Evolutionary conservation across 2,113 vertebrate species (phyloP).

Genomic region (Mesocricetus auratus): DNA sequence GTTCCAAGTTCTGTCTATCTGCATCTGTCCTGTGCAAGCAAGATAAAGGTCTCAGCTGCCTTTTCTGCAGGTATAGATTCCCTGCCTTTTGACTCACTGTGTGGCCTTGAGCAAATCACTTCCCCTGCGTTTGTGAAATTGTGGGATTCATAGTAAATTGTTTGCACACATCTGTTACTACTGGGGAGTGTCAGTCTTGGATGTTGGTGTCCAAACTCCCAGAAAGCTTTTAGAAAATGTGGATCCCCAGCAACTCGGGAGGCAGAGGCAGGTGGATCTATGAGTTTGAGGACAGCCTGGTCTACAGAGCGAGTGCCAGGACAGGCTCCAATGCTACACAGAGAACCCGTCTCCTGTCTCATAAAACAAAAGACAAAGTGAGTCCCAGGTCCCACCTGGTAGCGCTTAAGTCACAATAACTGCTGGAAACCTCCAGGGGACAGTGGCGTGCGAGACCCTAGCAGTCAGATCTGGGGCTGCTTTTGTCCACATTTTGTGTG

Average conservation of each 20-base stretch:
- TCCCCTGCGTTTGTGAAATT: conserved; percentile 60
- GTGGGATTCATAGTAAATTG: conserved; percentile 42
- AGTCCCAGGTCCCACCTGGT: neutral
- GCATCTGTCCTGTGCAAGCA: neutral
- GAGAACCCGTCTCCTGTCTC: too few relatives aligned
- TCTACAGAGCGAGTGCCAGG: too few relatives aligned
- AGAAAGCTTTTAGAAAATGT: conserved; percentile 17
- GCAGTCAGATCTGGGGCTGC: neutral
- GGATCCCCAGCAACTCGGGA: neutral
- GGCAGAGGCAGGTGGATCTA: too few relatives aligned
- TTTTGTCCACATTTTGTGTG: conserved; percentile 38
- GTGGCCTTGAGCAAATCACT: conserved; percentile 62
- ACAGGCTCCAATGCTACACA: too few relatives aligned
- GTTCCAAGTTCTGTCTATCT: neutral
- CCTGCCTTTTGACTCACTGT: conserved; percentile 47
- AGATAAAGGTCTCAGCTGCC: neutral
- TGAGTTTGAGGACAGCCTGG: too few relatives aligned
- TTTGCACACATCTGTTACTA: conserved; percentile 30
- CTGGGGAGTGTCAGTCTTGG: neutral
- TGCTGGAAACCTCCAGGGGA: neutral
- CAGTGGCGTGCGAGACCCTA: neutral
- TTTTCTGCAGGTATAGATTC: neutral
- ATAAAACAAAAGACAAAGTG: too few relatives aligned
- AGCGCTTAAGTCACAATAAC: conserved; percentile 25
- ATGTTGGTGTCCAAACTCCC: neutral